Evolutionary conservation across 2,113 vertebrate species (phyloP).

Genomic region (Vicugna pacos): DNA sequence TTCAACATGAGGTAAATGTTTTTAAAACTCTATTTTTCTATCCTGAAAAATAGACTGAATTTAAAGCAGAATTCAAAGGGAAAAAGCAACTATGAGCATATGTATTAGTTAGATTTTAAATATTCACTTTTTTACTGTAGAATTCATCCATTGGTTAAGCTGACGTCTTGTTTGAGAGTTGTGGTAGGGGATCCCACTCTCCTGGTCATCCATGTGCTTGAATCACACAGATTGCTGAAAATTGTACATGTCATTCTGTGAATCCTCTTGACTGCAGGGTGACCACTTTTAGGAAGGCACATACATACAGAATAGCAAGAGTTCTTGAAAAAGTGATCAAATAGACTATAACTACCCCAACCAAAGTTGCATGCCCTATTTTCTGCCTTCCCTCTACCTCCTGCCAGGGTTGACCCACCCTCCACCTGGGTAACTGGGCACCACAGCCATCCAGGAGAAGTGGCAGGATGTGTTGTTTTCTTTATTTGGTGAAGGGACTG

Average conservation of each 20-base stretch:
- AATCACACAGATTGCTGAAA: background rate
- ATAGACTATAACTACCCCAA: background rate
- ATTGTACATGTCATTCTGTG: background rate
- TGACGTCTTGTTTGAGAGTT: background rate
- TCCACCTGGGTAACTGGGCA: background rate
- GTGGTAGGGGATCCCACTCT: background rate
- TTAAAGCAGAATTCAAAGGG: background rate
- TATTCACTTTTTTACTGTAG: background rate
- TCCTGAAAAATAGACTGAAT: background rate
- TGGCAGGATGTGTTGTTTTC: background rate
- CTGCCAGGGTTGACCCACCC: no score
- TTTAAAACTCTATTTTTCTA: background rate
- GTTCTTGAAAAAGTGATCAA: background rate
- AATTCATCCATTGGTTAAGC: background rate
- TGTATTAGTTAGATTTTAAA: background rate
- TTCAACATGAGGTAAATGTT: background rate
- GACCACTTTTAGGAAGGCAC: background rate
- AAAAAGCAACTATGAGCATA: background rate
- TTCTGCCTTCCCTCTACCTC: background rate
- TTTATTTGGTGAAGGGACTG: no score
- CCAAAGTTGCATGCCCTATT: background rate
- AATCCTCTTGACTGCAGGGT: background rate
- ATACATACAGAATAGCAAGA: background rate
- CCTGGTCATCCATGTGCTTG: background rate
- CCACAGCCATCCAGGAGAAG: background rate